Evolutionary conservation across 2,888 invertebrate species (phyloP), one percentile per base, ranked within the genome.

Genomic region (Eurytoma californica): DNA sequence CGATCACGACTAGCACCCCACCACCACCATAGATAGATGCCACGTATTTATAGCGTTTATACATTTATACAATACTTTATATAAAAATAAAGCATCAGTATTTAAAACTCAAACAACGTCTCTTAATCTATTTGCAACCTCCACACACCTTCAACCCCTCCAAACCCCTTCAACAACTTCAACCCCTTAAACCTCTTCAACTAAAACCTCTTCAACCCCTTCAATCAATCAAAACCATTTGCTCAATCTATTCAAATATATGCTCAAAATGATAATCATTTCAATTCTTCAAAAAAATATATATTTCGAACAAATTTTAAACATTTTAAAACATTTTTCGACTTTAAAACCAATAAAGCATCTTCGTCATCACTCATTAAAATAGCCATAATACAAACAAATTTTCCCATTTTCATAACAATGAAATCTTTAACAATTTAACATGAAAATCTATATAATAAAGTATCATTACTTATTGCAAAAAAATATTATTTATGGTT

Each of bases 31-130:
- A 90, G 90, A 89, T 90, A 90, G 90, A 90, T 90, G 90, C 89
- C 90, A 90, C 90, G 87, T 90, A 90, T 90, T 90, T 90, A 89
- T 90, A 90, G 90, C 89, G 89, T 90, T 90, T 90, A 90, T 90
- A 90, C 90, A 90, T 90, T 90, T 90, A 90, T 90, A 90, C 89
- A 89, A 90, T 90, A 90, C 89, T 90, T 89, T 90, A 90, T 90
- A 90, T 88, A 89, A 90, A 82, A 90, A 90, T 90, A 90, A 90
- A 90, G 90, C 90, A 90, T 89, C 90, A 90, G 90, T 90, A 90
- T 90, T 90, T 90, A 90, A 90, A 90, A 89, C 87, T 85, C 82
- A 80, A 73, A 4, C 57, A 20, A 65, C 14, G 14, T 53, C 5
- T 57, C 14, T 57, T 49, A 3, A n/a, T 53, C 16, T 28, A 30